phyloP scores from a whole-genome alignment of 1,140 invertebrate species.

The Heliothis virescens region DNA sequence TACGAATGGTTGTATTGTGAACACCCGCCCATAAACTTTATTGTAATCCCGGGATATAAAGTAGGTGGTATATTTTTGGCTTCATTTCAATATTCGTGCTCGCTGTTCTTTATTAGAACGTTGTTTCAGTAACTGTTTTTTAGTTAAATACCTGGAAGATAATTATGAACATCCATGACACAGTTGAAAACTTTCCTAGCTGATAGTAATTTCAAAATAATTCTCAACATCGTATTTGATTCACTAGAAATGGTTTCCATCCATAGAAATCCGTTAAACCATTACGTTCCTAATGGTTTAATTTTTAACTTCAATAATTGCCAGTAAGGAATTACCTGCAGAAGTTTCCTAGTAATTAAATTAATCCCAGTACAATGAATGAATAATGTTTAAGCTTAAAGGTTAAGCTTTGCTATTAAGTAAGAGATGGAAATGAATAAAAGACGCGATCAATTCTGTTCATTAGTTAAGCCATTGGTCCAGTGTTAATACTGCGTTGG shows the following conservation, averaged over 20 bases:
- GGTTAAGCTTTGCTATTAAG: constrained; percentile 38
- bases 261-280: too few relatives aligned
- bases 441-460: constrained; percentile 47
- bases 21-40: constrained; percentile 26
- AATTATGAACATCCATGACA: too few relatives aligned
- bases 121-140: not conserved
- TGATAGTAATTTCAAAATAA: too few relatives aligned
- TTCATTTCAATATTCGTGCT: constrained; percentile 25
- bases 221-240: too few relatives aligned
- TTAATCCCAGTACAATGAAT: constrained; percentile 23
- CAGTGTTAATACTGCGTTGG: constrained; percentile 11
- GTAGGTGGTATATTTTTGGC: constrained; percentile 31
- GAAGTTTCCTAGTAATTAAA: constrained; percentile 35
- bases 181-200: too few relatives aligned
- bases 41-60: constrained; percentile 26
- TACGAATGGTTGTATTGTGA: constrained; percentile 45
- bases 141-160: too few relatives aligned
- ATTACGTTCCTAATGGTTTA: too few relatives aligned
- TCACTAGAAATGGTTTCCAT: too few relatives aligned
- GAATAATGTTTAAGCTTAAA: constrained; percentile 39
- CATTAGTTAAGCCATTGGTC: constrained; percentile 30
- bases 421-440: constrained; percentile 34
- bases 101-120: not conserved
- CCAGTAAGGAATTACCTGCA: constrained; percentile 12
- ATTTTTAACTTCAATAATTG: not conserved